phyloP scores from a whole-genome alignment of 2,113 vertebrate species.

The Silurus asotus region DNA sequence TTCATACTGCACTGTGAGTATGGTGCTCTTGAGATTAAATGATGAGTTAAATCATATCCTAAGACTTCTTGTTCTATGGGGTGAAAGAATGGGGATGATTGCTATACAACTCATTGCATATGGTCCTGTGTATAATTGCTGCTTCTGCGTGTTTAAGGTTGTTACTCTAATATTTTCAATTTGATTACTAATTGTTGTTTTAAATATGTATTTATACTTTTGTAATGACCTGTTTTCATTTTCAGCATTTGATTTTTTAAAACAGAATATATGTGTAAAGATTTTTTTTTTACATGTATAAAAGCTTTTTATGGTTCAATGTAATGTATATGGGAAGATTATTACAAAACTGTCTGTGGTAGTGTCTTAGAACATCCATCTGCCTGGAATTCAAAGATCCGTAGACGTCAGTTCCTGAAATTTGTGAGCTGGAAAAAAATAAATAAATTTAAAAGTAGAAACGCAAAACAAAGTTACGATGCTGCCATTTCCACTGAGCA shows the following conservation, averaged over 20 bases:
- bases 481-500: constrained; percentile 60
- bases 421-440: constrained; percentile 2
- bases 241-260: background rate
- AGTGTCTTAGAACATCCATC: background rate
- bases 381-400: background rate
- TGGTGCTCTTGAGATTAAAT: background rate
- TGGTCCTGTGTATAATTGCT: background rate
- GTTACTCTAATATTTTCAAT: background rate
- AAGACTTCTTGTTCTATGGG: background rate
- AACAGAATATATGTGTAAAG: background rate
- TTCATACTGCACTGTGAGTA: background rate
- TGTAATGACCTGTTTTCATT: background rate
- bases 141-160: background rate
- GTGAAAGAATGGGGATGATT: background rate
- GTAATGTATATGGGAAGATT: background rate
- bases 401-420: constrained; percentile 12
- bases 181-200: background rate
- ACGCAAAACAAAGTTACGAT: constrained; percentile 44
- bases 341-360: background rate
- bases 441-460: constrained; percentile 7
- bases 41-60: background rate
- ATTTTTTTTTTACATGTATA: background rate
- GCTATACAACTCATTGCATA: background rate
- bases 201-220: background rate
- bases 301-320: background rate